Evolutionary conservation across 2,888 invertebrate species (phyloP).

Genomic region (Pyrrhia umbra): DNA sequence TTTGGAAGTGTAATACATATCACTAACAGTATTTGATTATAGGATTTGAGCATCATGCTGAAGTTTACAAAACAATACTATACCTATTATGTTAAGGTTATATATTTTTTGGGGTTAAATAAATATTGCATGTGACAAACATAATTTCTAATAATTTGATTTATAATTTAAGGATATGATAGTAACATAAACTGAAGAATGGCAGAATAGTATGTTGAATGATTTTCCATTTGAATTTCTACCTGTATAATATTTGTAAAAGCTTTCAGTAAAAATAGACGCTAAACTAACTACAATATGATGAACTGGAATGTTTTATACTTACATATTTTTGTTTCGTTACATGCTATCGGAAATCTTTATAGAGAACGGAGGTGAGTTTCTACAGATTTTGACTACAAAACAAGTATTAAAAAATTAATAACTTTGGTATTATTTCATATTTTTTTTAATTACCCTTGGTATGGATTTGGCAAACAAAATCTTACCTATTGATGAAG

Average conservation of each 20-base stretch:
- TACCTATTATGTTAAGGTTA: conserved; percentile 27
- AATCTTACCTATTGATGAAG: background rate
- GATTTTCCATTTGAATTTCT: conserved; percentile 36
- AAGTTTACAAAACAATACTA: background rate
- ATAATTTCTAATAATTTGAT: conserved; percentile 2
- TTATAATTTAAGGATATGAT: conserved; percentile 1
- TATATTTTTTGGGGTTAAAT: background rate
- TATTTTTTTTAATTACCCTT: background rate
- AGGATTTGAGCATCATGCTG: background rate
- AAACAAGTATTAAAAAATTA: conserved; percentile 9
- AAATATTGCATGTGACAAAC: background rate
- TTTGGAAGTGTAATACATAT: too few species aligned
- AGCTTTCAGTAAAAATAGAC: conserved; percentile 59
- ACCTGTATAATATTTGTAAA: conserved; percentile 55
- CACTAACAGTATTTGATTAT: background rate
- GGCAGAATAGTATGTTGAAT: conserved; percentile 11
- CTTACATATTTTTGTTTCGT: conserved; percentile 81
- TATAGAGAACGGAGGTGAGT: conserved; percentile 89
- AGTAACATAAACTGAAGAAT: conserved; percentile 2
- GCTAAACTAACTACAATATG: conserved; percentile 61
- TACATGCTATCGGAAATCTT: conserved; percentile 84
- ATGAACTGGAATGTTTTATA: conserved; percentile 65
- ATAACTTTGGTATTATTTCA: background rate
- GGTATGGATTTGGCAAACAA: conserved; percentile 9
- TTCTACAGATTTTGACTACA: conserved; percentile 49